phyloP scores from a whole-genome alignment of 2,888 invertebrate genomes.

The Dynastes tityus region DNA sequence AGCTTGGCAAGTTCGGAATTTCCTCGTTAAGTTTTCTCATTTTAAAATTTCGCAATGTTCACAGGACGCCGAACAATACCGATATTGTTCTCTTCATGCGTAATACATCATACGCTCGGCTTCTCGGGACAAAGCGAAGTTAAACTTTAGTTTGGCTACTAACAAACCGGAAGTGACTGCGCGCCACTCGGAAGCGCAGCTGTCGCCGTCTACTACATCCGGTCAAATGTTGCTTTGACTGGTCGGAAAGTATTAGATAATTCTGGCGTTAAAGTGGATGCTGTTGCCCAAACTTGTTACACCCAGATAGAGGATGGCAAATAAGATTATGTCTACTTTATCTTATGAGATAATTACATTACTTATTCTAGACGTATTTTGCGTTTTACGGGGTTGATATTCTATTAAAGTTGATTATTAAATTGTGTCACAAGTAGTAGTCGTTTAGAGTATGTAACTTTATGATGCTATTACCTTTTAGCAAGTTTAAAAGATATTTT shows the following conservation, averaged over 20 bases:
- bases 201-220: slow-evolving; percentile 52
- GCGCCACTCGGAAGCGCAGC: slow-evolving; percentile 55
- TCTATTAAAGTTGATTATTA: no score
- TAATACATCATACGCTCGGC: slow-evolving; percentile 45
- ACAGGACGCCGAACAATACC: slow-evolving; percentile 33
- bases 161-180: slow-evolving; percentile 55
- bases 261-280: slow-evolving; percentile 19
- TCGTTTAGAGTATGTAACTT: no score
- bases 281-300: not conserved
- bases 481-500: no score
- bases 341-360: not conserved
- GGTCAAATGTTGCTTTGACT: slow-evolving; percentile 47
- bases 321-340: slow-evolving; percentile 6
- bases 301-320: not conserved
- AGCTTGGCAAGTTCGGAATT: not conserved
- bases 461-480: no score
- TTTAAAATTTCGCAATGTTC: slow-evolving; percentile 27
- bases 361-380: not conserved
- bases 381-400: not conserved
- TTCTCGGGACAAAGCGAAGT: slow-evolving; percentile 50
- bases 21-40: slow-evolving; percentile 29
- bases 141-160: slow-evolving; percentile 52
- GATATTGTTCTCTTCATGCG: slow-evolving; percentile 46
- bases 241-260: slow-evolving; percentile 32
- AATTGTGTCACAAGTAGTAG: no score